Base-by-base conservation (phyloP, 2,888 invertebrate genomes). In the Bellardia bayeri region DNA sequence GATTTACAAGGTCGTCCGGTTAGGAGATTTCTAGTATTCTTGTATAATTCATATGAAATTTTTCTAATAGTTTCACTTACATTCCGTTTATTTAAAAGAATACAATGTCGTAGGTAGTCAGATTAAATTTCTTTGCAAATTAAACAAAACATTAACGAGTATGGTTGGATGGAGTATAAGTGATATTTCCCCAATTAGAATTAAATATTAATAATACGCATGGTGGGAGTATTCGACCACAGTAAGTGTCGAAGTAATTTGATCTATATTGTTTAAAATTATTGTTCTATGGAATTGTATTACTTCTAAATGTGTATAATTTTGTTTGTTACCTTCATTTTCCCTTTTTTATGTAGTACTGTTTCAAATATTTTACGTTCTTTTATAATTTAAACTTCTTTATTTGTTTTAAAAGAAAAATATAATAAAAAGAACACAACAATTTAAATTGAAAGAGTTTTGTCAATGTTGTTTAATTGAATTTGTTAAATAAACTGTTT, bases 391-490 rank as follows among this genome's bases (percentile, higher is more conserved):
- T 82, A 9, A 23, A 23, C 42, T 79, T 74, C 11, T 71, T 42
- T 56, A 11, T 54, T 79, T 51, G 30, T 72, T 64, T 56, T 30
- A 58, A 51, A 51, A 51, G n/a, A 51, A 51, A 49, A 51, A 69
- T 33, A 49, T 37, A 69, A 51, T 51, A 8, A 82, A 54, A 81
- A 81, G n/a, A 61, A 74, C 74, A 79, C 66, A 72, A 71, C 37
- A 56, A 56, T 78, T 64, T 54, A 74, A 75, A 81, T 72, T n/a
- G 33, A 71, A 75, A 75, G 63, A 81, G 81, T 84, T 87, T 81
- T 87, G 87, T 87, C 81, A 87, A 87, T 87, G 87, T 87, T 84
- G 84, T 84, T 84, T 40, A 79, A 84, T 58, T 74, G 66, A 84
- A 74, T 79, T 71, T 84, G 80, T 84, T 87, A 84, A 84, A 81